phyloP scores from a whole-genome alignment of 2,888 invertebrate genomes.

The Drosophila acutilabella region DNA sequence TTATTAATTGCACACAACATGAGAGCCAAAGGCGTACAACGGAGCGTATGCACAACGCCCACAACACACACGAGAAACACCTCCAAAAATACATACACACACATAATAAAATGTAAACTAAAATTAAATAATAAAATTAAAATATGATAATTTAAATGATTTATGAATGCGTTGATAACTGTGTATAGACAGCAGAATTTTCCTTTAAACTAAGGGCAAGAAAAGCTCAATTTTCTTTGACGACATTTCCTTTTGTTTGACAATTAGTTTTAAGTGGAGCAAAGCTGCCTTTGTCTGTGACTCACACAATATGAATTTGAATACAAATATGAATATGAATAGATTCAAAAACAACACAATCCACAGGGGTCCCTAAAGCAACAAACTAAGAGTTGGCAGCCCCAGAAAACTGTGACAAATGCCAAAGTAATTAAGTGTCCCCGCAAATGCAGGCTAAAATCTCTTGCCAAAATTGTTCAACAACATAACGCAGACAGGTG shows the following conservation, averaged over 20 bases:
- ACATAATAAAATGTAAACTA: constrained; percentile 13
- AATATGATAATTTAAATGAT: constrained; percentile 48
- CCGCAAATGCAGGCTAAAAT: constrained; percentile 35
- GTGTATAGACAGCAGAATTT: constrained; percentile 30
- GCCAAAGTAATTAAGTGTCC: constrained; percentile 64
- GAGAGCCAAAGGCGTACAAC: constrained; percentile 50
- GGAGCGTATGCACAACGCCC: constrained; percentile 56
- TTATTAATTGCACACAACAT: constrained; percentile 80
- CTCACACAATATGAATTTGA: constrained; percentile 30
- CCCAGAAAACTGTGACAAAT: constrained; percentile 52
- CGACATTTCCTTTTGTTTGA: constrained; percentile 34
- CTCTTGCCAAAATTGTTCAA: constrained; percentile 14
- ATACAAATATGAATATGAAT: constrained; percentile 26
- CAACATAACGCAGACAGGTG: constrained; percentile 8
- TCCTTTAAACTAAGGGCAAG: neutral
- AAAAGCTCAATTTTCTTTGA: neutral
- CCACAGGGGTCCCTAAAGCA: constrained; percentile 32
- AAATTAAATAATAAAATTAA: constrained; percentile 7
- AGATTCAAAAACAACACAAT: constrained; percentile 12
- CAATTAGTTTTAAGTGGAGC: constrained; percentile 67
- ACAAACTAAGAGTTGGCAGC: constrained; percentile 5
- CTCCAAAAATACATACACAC: constrained; percentile 21
- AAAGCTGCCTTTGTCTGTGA: constrained; percentile 44
- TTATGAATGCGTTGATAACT: constrained; percentile 62
- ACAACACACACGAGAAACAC: constrained; percentile 39